Conservation (phyloP, 2,113 vertebrate genomes). For the Marmota flaviventris region DNA sequence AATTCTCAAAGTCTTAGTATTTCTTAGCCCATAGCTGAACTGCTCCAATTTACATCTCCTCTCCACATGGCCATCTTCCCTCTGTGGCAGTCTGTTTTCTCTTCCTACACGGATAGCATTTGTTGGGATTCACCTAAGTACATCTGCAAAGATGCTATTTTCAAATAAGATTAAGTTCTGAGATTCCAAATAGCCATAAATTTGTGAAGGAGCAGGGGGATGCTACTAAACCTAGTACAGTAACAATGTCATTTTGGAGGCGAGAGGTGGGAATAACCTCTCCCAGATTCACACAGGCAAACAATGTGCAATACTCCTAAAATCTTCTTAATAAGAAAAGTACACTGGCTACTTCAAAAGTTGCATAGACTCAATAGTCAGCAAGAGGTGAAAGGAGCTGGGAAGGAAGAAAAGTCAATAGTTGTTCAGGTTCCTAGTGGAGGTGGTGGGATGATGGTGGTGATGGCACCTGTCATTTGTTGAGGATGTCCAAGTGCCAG, state of each 20-base stretch:
- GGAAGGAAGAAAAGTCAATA: background rate
- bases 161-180: background rate
- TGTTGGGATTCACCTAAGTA: background rate
- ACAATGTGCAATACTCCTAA: background rate
- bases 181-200: background rate
- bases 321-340: background rate
- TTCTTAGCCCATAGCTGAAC: background rate
- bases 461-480: background rate
- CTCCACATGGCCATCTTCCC: background rate
- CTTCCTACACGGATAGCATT: background rate
- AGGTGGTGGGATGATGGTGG: background rate
- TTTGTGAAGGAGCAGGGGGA: background rate
- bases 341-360: background rate
- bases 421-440: background rate
- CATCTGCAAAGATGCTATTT: background rate
- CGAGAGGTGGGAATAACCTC: background rate
- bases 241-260: background rate
- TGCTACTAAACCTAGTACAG: background rate
- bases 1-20: no score
- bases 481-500: background rate
- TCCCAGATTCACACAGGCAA: background rate
- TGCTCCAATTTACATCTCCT: background rate
- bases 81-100: background rate
- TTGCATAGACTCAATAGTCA: background rate
- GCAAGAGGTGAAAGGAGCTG: background rate